phyloP scores from a whole-genome alignment of 2,113 vertebrate genomes.

The Otolemur garnettii region DNA sequence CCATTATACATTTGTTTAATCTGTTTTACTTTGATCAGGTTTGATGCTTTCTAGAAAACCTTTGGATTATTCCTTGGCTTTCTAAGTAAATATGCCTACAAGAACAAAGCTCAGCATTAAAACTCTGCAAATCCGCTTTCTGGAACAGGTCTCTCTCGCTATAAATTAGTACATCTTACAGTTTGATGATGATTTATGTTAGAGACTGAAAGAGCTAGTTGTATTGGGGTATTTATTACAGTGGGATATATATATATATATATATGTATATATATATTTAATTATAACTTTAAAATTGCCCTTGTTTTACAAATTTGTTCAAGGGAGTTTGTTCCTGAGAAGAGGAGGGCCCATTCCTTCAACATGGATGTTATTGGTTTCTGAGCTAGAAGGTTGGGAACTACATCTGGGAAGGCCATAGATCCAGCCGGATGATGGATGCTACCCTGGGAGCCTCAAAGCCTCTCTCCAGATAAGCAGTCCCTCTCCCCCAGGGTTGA shows the following conservation, averaged over 20 bases:
- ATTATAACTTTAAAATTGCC: background rate
- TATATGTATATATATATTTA: background rate
- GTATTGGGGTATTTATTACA: background rate
- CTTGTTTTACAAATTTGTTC: slow-evolving; percentile 9
- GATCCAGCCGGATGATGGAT: background rate
- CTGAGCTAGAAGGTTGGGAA: background rate
- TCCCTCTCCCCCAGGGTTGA: background rate
- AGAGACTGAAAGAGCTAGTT: background rate
- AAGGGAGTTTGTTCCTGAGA: background rate
- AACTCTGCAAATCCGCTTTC: background rate
- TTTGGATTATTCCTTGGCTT: slow-evolving; percentile 44
- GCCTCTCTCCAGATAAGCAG: background rate
- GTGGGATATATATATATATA: background rate
- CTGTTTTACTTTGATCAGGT: background rate
- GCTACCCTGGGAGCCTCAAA: background rate
- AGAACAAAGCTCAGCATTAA: slow-evolving; percentile 7
- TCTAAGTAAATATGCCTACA: background rate
- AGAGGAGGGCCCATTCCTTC: background rate
- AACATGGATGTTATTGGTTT: background rate
- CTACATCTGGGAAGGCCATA: background rate
- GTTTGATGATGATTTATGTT: background rate
- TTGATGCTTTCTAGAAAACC: slow-evolving; percentile 9
- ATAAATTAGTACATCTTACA: background rate
- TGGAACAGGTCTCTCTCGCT: background rate
- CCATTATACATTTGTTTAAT: background rate